Conservation (phyloP, 2,113 vertebrate genomes). For the Hydropotes inermis region DNA sequence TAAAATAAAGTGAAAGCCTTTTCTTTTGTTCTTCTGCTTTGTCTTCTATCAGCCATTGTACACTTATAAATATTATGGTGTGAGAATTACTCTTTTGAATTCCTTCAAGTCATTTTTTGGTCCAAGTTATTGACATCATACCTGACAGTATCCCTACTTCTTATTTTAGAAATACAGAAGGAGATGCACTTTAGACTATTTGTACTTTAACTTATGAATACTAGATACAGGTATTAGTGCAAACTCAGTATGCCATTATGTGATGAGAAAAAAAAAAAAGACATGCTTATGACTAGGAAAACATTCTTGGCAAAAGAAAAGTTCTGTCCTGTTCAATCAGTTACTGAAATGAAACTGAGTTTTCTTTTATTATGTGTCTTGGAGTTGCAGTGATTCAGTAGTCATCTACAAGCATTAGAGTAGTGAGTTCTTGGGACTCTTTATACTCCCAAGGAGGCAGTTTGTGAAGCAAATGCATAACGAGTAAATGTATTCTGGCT, state of each 20-base stretch:
- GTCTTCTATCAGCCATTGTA: not conserved
- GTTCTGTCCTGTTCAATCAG: not conserved
- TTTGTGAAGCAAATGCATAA: not conserved
- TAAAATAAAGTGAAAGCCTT: not conserved
- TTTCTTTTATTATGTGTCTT: conserved; percentile 28
- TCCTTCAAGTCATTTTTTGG: not conserved
- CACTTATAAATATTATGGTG: not conserved
- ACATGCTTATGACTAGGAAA: not conserved
- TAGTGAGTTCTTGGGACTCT: not conserved
- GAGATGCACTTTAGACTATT: not conserved
- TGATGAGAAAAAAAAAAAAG: not conserved
- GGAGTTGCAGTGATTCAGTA: conserved; percentile 31
- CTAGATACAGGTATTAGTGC: not conserved
- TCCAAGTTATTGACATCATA: not conserved
- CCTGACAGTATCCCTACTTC: not conserved
- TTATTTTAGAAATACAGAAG: not conserved
- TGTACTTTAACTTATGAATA: not conserved
- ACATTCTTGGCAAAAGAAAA: not conserved
- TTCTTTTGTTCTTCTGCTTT: not conserved
- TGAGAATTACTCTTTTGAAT: conserved; percentile 18
- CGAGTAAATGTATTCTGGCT: not conserved
- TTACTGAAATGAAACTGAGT: not conserved
- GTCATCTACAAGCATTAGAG: not conserved
- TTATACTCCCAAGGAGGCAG: not conserved
- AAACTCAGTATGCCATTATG: not conserved